A percentile compares a stretch with the other conserved stretches of the same genome.
These are phyloP conservation scores for Montipora sp. DNA, from an alignment of 64 coral and sea anemone genomes.

Conservation along the genomic window DNA sequence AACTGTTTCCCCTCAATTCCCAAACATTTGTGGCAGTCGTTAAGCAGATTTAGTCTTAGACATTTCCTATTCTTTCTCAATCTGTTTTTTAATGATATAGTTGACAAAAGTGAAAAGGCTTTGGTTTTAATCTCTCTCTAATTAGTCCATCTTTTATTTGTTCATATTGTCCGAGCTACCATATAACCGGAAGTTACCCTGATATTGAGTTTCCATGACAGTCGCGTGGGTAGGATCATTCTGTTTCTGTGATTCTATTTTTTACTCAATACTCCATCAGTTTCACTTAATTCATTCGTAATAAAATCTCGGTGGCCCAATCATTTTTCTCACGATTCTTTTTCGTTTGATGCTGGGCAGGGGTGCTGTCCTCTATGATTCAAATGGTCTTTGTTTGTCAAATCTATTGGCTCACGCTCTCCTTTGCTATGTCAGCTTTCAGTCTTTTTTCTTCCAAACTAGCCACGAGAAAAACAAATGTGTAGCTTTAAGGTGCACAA, in stretches of 20 bases:
- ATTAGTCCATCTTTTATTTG: background rate
- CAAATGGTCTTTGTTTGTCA: too few relatives aligned
- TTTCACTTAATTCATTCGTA: background rate
- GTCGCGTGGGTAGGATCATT: background rate
- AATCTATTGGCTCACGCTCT: too few relatives aligned
- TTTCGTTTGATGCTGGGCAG: too few relatives aligned
- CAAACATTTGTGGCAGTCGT: background rate
- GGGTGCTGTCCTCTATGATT: too few relatives aligned
- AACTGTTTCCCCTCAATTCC: background rate
- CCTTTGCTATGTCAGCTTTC: too few relatives aligned
- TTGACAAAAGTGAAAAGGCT: background rate
- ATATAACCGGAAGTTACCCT: constrained; percentile 26
- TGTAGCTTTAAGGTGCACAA: too few relatives aligned
- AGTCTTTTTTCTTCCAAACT: too few relatives aligned
- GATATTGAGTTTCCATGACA: background rate
- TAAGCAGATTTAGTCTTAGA: constrained; percentile 8
- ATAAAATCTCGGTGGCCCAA: background rate
- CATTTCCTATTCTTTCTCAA: constrained; percentile 14
- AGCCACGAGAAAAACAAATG: too few relatives aligned
- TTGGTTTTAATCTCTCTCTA: background rate
- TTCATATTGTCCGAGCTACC: background rate
- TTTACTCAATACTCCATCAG: background rate
- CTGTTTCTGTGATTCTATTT: background rate
- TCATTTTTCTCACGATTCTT: too few relatives aligned
- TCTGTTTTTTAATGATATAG: background rate